Evolutionary conservation across 2,888 invertebrate genomes (phyloP), one percentile per base, ranked within the genome.

Genomic region (Nemoura dubitans): DNA sequence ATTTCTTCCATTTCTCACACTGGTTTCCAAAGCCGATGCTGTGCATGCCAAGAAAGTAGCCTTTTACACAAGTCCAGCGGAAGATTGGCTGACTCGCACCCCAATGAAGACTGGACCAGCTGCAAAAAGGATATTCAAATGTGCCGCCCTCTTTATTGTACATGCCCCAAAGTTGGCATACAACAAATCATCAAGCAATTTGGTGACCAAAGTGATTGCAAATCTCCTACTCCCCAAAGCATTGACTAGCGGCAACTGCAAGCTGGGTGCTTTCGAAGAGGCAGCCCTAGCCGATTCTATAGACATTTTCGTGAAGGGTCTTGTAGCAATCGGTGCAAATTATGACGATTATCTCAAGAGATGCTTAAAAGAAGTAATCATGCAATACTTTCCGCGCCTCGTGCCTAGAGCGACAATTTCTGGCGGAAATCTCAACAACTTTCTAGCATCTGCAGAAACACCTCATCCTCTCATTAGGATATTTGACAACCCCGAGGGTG

Each of bases 61-160:
- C 3, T 84, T 84, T 76, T 84, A 84, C 76, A 27, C 59, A 6
- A 84, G 84, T 21, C 59, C 43, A 0, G 76, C 76, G 6, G 84
- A 84, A 76, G 27, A 26, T 14, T 84, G 76, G 26, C 28, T 84
- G 29, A 84, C 84, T 76, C 84, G 84, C 43, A 76, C 84, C 2
- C 43, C 76, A 16, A 27, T 84, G 26, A 76, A 26, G 2, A 28
- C 84, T 0, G 76, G 21, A 27, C 26, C 21, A 6, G 6, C 28
- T 0, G 84, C 76, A 2, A 76, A 26, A 26, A 7, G 84, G 59
- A 43, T 76, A 10, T 84, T 28, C 28, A 84, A 25, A 76, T 84
- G 84, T 76, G 84, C 84, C 21, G 84, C 84, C 14, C 43, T 21
- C 59, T 84, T 84, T 28, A 29, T 84, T 21, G 7, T 76, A 1